Evolutionary conservation across 2,113 vertebrate genomes (phyloP).

Genomic region (Elephas maximus): DNA sequence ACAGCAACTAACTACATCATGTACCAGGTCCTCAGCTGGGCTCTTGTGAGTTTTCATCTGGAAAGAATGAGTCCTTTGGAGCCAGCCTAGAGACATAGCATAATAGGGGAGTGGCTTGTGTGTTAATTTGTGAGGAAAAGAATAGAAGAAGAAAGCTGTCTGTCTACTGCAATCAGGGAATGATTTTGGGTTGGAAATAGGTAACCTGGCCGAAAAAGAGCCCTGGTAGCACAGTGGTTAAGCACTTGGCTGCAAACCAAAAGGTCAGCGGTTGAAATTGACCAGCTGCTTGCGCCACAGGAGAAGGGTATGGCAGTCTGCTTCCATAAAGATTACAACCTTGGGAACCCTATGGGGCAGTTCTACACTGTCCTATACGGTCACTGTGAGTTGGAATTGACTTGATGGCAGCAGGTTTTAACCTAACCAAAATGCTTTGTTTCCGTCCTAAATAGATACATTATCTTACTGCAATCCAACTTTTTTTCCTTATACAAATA

Average conservation of each 20-base stretch:
- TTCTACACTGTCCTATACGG: neutral
- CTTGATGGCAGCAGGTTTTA: neutral
- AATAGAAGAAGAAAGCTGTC: neutral
- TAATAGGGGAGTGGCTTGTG: rapidly evolving
- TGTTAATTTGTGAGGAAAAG: neutral
- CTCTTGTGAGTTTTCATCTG: neutral
- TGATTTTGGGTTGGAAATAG: neutral
- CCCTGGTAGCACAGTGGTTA: neutral
- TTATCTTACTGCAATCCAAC: neutral
- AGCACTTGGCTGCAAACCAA: neutral
- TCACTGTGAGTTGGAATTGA: neutral
- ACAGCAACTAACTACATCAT: neutral
- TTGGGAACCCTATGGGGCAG: neutral
- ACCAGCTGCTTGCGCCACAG: neutral
- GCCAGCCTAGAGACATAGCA: neutral
- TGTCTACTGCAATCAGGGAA: neutral
- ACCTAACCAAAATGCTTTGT: neutral
- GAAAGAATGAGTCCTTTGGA: neutral
- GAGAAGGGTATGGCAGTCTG: neutral
- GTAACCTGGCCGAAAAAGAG: neutral
- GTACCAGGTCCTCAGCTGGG: neutral
- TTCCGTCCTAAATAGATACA: neutral
- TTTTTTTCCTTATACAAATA: neutral
- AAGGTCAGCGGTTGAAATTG: neutral
- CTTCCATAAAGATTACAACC: neutral